A percentile compares a stretch with the other conserved stretches of the same genome.
These are phyloP conservation scores for Catocala fraxini DNA, from an alignment of 2,888 invertebrate genomes.

Conservation along the genomic window DNA sequence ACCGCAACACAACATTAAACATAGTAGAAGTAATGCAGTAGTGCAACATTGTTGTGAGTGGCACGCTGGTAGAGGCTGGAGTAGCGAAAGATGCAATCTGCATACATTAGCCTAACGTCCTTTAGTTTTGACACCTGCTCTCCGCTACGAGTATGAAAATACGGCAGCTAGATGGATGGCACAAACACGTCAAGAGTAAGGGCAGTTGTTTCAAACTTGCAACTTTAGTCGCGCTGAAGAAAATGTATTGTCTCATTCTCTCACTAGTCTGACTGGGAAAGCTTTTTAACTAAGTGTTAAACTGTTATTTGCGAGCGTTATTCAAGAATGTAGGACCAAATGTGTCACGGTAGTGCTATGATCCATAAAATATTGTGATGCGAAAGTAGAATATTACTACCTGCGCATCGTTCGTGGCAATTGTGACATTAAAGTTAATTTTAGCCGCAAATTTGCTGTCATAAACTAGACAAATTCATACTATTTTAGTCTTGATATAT, in stretches of 20 bases:
- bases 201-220: slow-evolving; percentile 71
- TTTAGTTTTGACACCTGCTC: slow-evolving; percentile 87
- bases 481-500: no score
- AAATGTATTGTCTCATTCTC: slow-evolving; percentile 59
- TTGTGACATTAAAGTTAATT: not conserved
- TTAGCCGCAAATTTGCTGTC: not conserved
- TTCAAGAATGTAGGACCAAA: slow-evolving; percentile 39
- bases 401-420: not conserved
- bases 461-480: not conserved
- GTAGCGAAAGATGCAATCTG: slow-evolving; percentile 84
- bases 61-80: slow-evolving; percentile 49
- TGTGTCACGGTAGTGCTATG: slow-evolving; percentile 6
- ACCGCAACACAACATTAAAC: slow-evolving; percentile 64
- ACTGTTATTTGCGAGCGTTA: slow-evolving; percentile 55
- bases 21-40: slow-evolving; percentile 73
- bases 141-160: slow-evolving; percentile 65
- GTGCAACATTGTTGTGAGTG: slow-evolving; percentile 55
- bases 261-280: slow-evolving; percentile 57
- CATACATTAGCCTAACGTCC: slow-evolving; percentile 86
- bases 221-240: slow-evolving; percentile 55
- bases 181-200: slow-evolving; percentile 80
- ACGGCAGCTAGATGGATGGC: slow-evolving; percentile 75
- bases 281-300: slow-evolving; percentile 63
- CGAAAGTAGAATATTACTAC: not conserved
- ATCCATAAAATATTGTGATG: slow-evolving; percentile 7